Conservation (phyloP, 2,113 vertebrate genomes). For the Xiphophorus hellerii region DNA sequence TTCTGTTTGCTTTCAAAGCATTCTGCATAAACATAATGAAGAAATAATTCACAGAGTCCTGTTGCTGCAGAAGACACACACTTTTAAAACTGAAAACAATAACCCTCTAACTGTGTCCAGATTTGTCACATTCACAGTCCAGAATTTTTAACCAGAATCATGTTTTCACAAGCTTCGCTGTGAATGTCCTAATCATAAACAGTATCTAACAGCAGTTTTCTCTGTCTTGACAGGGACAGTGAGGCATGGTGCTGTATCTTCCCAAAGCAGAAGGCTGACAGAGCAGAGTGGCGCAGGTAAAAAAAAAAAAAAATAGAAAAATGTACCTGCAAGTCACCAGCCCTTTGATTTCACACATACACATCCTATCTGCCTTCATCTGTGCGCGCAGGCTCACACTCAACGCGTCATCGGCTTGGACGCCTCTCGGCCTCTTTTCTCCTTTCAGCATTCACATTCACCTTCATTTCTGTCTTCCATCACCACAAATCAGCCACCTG, state of each 20-base stretch:
- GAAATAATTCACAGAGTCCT: conserved; percentile 26
- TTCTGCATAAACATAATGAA: conserved; percentile 8
- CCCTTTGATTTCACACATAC: conserved; percentile 41
- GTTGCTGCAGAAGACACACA: background rate
- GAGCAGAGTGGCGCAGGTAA: conserved; percentile 21
- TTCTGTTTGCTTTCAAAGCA: conserved; percentile 13
- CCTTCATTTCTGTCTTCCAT: background rate
- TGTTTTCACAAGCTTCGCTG: conserved; percentile 28
- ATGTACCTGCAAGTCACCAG: conserved; percentile 21
- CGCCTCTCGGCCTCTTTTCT: conserved; percentile 18
- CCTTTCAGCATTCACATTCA: background rate
- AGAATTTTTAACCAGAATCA: conserved; percentile 39
- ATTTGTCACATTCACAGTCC: conserved; percentile 29
- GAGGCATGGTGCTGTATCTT: conserved; percentile 24
- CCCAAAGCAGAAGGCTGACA: conserved; percentile 31
- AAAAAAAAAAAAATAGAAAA: conserved; percentile 29
- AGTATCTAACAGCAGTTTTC: conserved; percentile 47
- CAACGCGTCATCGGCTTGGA: conserved; percentile 18
- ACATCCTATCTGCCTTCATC: background rate
- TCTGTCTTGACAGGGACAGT: conserved; percentile 15
- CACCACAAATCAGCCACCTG: conserved; percentile 61
- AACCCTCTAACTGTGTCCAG: conserved; percentile 31
- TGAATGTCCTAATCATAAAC: conserved; percentile 44
- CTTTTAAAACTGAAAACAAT: conserved; percentile 9
- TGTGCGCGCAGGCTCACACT: background rate